phyloP scores from a whole-genome alignment of 2,113 vertebrate genomes.

The Dasypus novemcinctus region DNA sequence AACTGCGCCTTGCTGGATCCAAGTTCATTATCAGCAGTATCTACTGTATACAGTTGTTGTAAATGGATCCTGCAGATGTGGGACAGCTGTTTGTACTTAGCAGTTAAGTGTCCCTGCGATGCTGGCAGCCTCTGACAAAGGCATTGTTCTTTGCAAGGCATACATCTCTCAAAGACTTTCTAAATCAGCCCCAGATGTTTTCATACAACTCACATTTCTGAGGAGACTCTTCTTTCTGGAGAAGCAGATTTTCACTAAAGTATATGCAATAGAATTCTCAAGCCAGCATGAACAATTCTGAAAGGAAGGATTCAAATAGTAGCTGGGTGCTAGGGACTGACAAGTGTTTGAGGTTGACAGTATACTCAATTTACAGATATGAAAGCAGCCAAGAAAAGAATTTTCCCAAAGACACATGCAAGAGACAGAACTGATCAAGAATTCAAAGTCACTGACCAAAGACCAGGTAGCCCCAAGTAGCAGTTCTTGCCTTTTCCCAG shows the following conservation, averaged over 20 bases:
- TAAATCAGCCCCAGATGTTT: slow-evolving; percentile 74
- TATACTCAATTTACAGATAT: not conserved
- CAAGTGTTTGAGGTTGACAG: not conserved
- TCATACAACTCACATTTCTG: not conserved
- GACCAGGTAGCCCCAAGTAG: not conserved
- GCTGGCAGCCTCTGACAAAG: slow-evolving; percentile 65
- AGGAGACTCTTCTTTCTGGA: slow-evolving; percentile 32
- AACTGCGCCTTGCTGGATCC: not conserved
- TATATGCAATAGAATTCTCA: not conserved
- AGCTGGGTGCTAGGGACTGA: not conserved
- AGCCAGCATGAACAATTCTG: not conserved
- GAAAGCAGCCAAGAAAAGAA: not conserved
- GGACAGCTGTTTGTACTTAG: slow-evolving; percentile 72
- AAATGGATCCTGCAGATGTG: slow-evolving; percentile 65
- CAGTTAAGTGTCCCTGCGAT: slow-evolving; percentile 50
- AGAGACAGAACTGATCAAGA: not conserved
- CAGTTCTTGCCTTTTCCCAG: not conserved
- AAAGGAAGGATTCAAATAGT: not conserved
- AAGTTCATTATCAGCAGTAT: slow-evolving; percentile 51
- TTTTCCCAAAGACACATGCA: not conserved
- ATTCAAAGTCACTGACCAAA: not conserved
- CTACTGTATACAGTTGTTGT: slow-evolving; percentile 64
- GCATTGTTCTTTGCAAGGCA: slow-evolving; percentile 51
- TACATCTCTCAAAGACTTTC: slow-evolving; percentile 60
- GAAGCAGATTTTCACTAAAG: not conserved